Evolutionary conservation across 2,797 vertebrate genomes (phyloP).

Genomic region (Sebastes iracundus): DNA sequence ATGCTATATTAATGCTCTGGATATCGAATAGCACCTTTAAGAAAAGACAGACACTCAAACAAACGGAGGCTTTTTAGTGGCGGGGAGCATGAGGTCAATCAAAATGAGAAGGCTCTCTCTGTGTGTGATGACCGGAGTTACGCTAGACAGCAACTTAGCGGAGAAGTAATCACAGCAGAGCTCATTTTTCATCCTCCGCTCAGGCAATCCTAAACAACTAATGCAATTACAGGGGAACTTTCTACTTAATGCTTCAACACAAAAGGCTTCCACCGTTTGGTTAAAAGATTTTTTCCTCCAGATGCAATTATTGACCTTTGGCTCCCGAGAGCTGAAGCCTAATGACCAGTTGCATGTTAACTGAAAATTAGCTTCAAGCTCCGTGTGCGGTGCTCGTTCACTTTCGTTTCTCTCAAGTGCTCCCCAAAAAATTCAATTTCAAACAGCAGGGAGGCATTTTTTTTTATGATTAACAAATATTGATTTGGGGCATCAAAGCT

Average conservation of each 20-base stretch:
- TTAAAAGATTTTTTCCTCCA: constrained; percentile 76
- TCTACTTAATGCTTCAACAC: constrained; percentile 78
- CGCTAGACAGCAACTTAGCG: constrained; percentile 59
- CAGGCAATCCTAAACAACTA: constrained; percentile 74
- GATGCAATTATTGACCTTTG: constrained; percentile 87
- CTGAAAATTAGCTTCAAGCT: constrained; percentile 81
- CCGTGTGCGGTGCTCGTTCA: constrained; percentile 39
- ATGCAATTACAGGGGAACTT: constrained; percentile 75
- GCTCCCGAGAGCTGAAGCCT: constrained; percentile 75
- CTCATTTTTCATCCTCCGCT: constrained; percentile 76
- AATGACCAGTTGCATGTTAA: constrained; percentile 85
- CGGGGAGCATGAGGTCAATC: constrained; percentile 42
- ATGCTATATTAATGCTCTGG: no score
- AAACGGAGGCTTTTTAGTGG: constrained; percentile 22
- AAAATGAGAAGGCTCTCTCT: constrained; percentile 36
- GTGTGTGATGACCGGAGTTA: constrained; percentile 56
- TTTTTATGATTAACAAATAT: constrained; percentile 81
- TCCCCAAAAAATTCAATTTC: constrained; percentile 71
- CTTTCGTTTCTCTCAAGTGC: constrained; percentile 66
- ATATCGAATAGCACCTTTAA: background rate
- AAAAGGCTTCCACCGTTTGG: constrained; percentile 77
- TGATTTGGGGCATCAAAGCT: constrained; percentile 73
- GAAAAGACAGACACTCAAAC: constrained; percentile 25
- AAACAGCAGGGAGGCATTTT: constrained; percentile 65
- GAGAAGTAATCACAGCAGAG: constrained; percentile 68